Conservation (phyloP, 2,888 invertebrate species). For the Mythimna ferrago region DNA sequence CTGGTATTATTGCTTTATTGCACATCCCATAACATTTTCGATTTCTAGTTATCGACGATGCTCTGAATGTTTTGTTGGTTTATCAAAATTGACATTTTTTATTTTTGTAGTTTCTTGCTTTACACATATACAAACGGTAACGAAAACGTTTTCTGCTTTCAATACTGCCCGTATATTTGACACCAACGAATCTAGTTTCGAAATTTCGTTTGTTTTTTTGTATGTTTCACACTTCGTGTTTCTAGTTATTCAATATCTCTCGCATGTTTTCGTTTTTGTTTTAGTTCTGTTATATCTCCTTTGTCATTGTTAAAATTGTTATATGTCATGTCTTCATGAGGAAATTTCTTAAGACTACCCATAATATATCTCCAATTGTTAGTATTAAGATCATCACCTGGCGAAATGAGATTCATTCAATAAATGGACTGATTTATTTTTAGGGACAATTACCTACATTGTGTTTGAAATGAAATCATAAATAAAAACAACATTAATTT, state of each 20-base stretch:
- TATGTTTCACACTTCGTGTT: neutral
- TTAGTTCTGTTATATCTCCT: neutral
- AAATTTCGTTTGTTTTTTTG: neutral
- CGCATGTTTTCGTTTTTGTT: neutral
- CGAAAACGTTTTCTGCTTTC: conserved; percentile 6
- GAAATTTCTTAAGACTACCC: too few relatives aligned
- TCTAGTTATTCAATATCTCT: neutral
- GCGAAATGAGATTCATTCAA: too few relatives aligned
- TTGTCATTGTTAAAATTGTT: neutral
- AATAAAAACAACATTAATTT: too few relatives aligned
- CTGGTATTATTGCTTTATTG: conserved; percentile 15
- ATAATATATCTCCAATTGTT: too few relatives aligned
- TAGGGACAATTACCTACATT: too few relatives aligned
- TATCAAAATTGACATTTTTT: neutral
- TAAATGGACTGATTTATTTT: too few relatives aligned
- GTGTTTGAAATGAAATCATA: too few relatives aligned
- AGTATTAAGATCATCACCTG: too few relatives aligned
- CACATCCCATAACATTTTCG: conserved; percentile 8
- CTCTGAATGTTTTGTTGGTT: neutral
- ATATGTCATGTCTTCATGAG: too few relatives aligned
- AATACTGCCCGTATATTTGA: conserved; percentile 5
- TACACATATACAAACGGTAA: neutral
- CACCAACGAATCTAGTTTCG: neutral
- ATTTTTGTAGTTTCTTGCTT: neutral
- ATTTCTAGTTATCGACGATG: conserved; percentile 11